Percentiles rank a stretch among this genome's conserved stretches.
phyloP scores from a whole-genome alignment of 1,140 invertebrate species.

The Whitmania pigra region DNA sequence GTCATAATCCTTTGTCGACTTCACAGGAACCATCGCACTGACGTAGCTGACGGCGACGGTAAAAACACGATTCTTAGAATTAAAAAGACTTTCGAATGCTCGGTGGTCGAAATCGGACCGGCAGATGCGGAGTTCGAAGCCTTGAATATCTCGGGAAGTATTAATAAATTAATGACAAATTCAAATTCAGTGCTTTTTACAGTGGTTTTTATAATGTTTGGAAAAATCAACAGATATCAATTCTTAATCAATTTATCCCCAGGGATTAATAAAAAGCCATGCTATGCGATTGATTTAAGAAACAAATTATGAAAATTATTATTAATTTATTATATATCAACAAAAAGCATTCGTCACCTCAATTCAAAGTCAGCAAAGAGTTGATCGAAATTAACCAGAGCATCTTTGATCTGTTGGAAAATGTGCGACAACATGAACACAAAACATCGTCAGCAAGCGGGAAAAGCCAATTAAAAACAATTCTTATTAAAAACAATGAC shows the following conservation, averaged over 20 bases:
- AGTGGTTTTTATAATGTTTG: too few relatives aligned
- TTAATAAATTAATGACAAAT: slow-evolving; percentile 15
- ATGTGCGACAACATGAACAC: background rate
- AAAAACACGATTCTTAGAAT: slow-evolving; percentile 21
- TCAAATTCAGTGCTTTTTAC: too few relatives aligned
- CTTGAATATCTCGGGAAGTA: too few relatives aligned
- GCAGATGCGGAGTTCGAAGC: too few relatives aligned
- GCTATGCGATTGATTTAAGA: too few relatives aligned
- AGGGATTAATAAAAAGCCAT: too few relatives aligned
- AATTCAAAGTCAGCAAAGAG: slow-evolving; percentile 94
- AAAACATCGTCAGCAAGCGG: too few relatives aligned
- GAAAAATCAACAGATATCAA: slow-evolving; percentile 18
- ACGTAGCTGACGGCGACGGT: slow-evolving; percentile 59
- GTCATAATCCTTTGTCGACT: slow-evolving; percentile 88
- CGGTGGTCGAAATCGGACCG: too few relatives aligned
- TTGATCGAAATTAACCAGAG: slow-evolving; percentile 80
- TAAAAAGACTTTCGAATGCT: background rate
- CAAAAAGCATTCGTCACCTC: slow-evolving; percentile 41
- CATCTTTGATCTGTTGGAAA: slow-evolving; percentile 51
- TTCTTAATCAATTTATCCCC: too few relatives aligned
- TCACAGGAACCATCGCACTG: slow-evolving; percentile 96
- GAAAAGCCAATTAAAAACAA: too few relatives aligned
- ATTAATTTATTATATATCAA: slow-evolving; percentile 11
- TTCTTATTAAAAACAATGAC: too few relatives aligned
- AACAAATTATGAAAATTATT: slow-evolving; percentile 14